Evolutionary conservation across 2,888 invertebrate genomes (phyloP), one percentile per base, ranked within the genome.

Genomic region (Caenorhabditis imperialis): DNA sequence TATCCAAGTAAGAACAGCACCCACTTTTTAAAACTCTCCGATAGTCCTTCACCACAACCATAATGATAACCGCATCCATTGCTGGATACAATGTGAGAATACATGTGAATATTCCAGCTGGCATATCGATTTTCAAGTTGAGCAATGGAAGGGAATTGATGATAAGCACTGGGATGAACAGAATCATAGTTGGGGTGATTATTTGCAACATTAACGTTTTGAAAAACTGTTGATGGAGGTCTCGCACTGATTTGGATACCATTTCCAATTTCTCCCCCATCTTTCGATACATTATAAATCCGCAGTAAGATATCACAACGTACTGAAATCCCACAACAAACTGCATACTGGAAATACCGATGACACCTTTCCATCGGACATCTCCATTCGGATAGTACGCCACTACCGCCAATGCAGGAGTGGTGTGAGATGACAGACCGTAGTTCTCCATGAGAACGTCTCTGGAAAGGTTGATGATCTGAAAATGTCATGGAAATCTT

Each of bases 1-100:
- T n/a, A n/a, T n/a, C n/a, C n/a, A n/a, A n/a, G n/a, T n/a, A n/a
- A n/a, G n/a, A n/a, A n/a, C n/a, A n/a, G n/a, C n/a, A n/a, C n/a
- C n/a, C 20, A 37, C 37, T 10, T 22, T 51, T 18, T n/a, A 38
- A 12, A 1, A 40, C 60, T 10, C 20, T 50, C 16, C 33, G 1
- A 8, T 61, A 61, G 23, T 61, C 61, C 8, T 40, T 20, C 3
- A 61, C 33, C 0, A 61, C 22, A 20, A 18, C 40, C 61, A 61
- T 61, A 2, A 61, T 33, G 22, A 61, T 40, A 1, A 47, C 10
- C 0, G 51, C 40, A 14, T 61, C 61, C n/a, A 61, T 30, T 0
- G 61, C 38, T 20, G 61, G 61, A 12, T 51, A 61, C 1, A 61
- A 3, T 1, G 42, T 22, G 16, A 50, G 33, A 1, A 18, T 8